Base-by-base conservation (phyloP, 2,888 invertebrate genomes). In the Leptopterna dolabrata region DNA sequence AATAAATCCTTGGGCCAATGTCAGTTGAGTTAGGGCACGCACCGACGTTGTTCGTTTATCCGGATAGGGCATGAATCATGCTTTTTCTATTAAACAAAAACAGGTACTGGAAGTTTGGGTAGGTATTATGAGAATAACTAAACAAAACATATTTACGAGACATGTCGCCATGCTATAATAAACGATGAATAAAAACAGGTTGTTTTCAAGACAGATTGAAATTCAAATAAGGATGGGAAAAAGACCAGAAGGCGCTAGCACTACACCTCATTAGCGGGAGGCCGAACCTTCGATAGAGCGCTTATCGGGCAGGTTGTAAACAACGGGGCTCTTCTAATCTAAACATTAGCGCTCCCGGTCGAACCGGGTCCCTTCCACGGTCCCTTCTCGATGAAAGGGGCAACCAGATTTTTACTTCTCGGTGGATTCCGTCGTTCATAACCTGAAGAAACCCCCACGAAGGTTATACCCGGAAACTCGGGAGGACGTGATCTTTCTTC, bases 271-370 rank as follows among this genome's bases (percentile, higher is more conserved):
- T 63, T 63, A 63, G 63, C 24, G 63, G 27, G 63, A 63, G 63
- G 63, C 63, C 63, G 27, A 63, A 63, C 24, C 24, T 13, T 7
- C 63, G 19, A 24, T 47, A 63, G 19, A 63, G 63, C 63, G 63
- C 24, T 63, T 63, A 63, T 63, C 63, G n/a, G 63, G 63, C 63
- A 63, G 63, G 63, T 63, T 63, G 63, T 63, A 63, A 63, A 63
- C 63, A 63, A 63, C 63, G 24, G 36, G 63, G 63, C 7, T 19
- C 63, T 13, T 13, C 63, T 63, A 63, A 63, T 63, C 63, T 63
- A 63, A 63, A 63, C 63, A 63, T 63, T 24, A 55, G 55, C 55
- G 7, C 55, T n/a, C 55, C 1, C 55, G n/a, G n/a, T 14, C 24
- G 13, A 11, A 24, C 63, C 63, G 13, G 24, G 63, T 24, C n/a